Base-by-base conservation (phyloP, 2,113 vertebrate genomes). In the Marmota monax region DNA sequence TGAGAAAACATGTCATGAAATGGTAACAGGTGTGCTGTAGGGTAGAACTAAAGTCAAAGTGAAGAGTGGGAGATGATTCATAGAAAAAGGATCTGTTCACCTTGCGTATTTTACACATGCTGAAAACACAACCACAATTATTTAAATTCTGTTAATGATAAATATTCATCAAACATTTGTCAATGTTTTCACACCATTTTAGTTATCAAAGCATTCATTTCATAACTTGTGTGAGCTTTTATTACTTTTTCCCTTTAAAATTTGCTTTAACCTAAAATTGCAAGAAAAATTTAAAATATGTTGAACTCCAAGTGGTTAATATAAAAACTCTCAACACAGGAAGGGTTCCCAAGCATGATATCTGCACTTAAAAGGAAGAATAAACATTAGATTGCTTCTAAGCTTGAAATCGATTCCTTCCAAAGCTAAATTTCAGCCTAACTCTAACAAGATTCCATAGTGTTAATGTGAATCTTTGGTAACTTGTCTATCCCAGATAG, bases 381-480 rank as follows among this genome's bases (percentile, higher is more conserved):
- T 42, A 42, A 42, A 42, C 42, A 42, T 42, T 42, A 42, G 42
- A 42, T 42, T 42, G 42, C 42, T 42, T 42, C 42, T 42, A 87
- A 61, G 27, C 37, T 85, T 63, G 73, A 34, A 88, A 70, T 87
- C 37, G 14, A 39, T 22, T 91, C 20, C 80, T 97, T 90, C 8
- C 87, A 93, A 92, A 96, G 45, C 11, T 56, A 94, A 67, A 5
- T 39, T 53, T 79, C 93, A 89, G 70, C 61, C 27, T 20, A 73
- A 94, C 8, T 84, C 45, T 96, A 96, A 96, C 3, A 25, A 37
- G 78, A 79, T 78, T 82, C 37, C 16, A 39, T 10, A 84, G n/a
- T 53, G 63, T 96, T 84, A 95, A 88, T 70, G 22, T 84, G 72
- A 96, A 73, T 74, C 51, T 74, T 93, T 93, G 78, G 42, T 74